Percentiles rank a stretch among this genome's conserved stretches.
Conservation (phyloP, 2,113 vertebrate genomes). For the Noctilio leporinus region DNA sequence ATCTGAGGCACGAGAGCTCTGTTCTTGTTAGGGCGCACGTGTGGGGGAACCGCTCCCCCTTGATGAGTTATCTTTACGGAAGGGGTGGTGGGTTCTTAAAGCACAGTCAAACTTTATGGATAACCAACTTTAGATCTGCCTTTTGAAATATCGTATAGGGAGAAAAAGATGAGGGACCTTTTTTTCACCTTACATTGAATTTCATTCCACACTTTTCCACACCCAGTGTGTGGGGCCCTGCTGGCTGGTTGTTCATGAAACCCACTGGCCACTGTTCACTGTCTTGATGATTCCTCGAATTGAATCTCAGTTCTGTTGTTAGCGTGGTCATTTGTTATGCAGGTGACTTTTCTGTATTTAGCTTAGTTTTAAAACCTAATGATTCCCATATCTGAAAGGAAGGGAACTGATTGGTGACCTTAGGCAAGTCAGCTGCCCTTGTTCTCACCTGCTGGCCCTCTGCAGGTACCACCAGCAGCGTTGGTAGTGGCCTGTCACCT, state of each 20-base stretch:
- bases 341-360: not conserved
- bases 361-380: not conserved
- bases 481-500: not conserved
- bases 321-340: not conserved
- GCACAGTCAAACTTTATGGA: not conserved
- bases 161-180: not conserved
- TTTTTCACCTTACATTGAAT: not conserved
- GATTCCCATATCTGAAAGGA: not conserved
- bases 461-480: not conserved
- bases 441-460: not conserved
- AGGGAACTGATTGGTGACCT: not conserved
- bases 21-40: not conserved
- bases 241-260: fast-evolving
- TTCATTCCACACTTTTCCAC: not conserved
- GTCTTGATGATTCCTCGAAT: not conserved
- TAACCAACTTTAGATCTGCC: slow-evolving; percentile 9
- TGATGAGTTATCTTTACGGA: not conserved
- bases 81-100: not conserved
- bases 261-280: not conserved
- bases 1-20: not conserved
- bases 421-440: not conserved
- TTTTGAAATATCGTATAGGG: not conserved
- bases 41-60: not conserved
- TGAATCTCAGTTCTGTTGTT: not conserved
- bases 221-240: fast-evolving